phyloP scores from a whole-genome alignment of 2,113 vertebrate genomes.

The Hippocampus barbouri region DNA sequence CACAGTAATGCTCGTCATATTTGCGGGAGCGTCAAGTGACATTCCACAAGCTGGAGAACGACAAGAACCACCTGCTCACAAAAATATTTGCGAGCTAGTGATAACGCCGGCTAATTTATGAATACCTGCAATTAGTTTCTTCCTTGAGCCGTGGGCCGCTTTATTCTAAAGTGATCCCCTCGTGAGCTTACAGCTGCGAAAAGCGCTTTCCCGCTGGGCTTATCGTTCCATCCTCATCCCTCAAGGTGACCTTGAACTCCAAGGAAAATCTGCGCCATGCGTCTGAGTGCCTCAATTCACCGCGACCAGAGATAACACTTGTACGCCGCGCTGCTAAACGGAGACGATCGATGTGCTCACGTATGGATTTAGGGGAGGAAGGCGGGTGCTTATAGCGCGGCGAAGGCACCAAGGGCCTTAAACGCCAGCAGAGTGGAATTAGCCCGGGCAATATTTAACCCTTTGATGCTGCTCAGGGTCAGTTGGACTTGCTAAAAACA shows the following conservation, averaged over 20 bases:
- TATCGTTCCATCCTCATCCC: neutral
- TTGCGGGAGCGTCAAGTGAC: too few species aligned
- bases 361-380: conserved; percentile 28
- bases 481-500: neutral
- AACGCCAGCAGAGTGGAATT: conserved; percentile 6
- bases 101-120: too few species aligned
- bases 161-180: neutral
- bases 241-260: conserved; percentile 46
- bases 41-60: too few species aligned
- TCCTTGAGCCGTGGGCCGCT: neutral
- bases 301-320: conserved; percentile 35
- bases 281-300: conserved; percentile 14
- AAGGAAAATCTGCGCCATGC: conserved; percentile 30
- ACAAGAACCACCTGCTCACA: too few species aligned
- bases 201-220: neutral
- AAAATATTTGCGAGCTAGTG: too few species aligned
- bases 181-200: neutral
- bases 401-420: conserved; percentile 5
- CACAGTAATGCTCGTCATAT: too few species aligned
- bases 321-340: conserved; percentile 29
- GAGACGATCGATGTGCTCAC: conserved; percentile 29
- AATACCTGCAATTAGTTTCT: neutral
- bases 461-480: neutral
- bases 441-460: neutral
- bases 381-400: conserved; percentile 20